These are phyloP conservation scores for Sphaerophoria taeniata DNA, from an alignment of 2,888 invertebrate species.

Conservation along the genomic window DNA sequence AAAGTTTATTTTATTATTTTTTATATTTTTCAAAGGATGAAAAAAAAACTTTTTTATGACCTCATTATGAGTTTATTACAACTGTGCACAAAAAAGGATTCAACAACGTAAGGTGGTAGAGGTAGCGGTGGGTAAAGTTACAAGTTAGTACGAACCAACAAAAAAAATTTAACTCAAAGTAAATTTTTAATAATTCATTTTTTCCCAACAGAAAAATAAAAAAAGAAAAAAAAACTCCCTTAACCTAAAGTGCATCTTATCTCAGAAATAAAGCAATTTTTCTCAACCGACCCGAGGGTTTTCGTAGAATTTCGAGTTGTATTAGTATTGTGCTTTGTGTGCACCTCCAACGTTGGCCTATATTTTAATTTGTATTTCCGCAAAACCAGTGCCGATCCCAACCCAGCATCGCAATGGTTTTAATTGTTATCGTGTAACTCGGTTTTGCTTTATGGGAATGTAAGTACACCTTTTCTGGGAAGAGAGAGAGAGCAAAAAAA, in stretches of 20 bases:
- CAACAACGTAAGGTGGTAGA: conserved; percentile 8
- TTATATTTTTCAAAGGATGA: neutral
- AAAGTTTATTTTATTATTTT: conserved; percentile 40
- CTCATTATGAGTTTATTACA: conserved; percentile 73
- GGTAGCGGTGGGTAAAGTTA: neutral
- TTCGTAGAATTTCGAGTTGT: neutral
- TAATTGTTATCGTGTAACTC: conserved; percentile 29
- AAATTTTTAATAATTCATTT: conserved; percentile 18
- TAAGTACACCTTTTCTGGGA: neutral
- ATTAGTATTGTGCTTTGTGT: neutral
- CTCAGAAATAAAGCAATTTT: conserved; percentile 19
- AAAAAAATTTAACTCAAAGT: conserved; percentile 29
- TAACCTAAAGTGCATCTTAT: conserved; percentile 32
- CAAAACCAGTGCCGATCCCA: too few relatives aligned
- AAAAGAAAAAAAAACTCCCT: neutral
- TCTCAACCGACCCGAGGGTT: neutral
- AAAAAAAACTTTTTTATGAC: conserved; percentile 66
- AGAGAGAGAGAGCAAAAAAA: neutral
- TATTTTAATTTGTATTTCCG: neutral
- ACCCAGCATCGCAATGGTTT: neutral
- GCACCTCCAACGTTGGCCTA: conserved; percentile 23
- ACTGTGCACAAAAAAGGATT: conserved; percentile 61
- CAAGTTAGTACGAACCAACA: conserved; percentile 27
- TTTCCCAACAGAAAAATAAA: neutral
- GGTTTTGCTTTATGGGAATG: neutral